These are phyloP conservation scores for Tortrix viridana DNA, from an alignment of 2,888 invertebrate genomes.

Conservation along the genomic window DNA sequence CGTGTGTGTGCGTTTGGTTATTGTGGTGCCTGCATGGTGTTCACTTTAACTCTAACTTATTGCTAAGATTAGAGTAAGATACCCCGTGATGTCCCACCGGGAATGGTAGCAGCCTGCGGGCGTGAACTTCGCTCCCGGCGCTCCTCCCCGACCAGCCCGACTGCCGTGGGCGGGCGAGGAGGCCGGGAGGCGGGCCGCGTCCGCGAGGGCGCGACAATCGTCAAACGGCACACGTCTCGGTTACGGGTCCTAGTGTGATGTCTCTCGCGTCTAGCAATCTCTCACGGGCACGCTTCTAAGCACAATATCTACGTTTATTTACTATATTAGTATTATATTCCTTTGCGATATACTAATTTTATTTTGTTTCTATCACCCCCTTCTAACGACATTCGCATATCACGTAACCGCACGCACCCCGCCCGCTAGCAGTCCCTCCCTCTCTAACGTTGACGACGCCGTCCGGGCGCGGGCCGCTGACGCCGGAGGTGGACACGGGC, in stretches of 20 bases:
- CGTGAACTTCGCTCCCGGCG: constrained; percentile 47
- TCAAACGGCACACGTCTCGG: constrained; percentile 51
- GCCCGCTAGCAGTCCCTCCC: constrained; percentile 46
- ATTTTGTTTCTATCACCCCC: constrained; percentile 61
- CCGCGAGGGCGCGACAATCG: constrained; percentile 53
- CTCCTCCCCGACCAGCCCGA: constrained; percentile 58
- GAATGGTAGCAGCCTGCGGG: constrained; percentile 41
- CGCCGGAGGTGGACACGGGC: constrained; percentile 67
- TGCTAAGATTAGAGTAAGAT: constrained; percentile 30
- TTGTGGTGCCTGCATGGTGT: constrained; percentile 65
- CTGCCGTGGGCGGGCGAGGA: constrained; percentile 61
- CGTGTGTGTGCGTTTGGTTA: constrained; percentile 66
- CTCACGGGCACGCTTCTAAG: constrained; percentile 60
- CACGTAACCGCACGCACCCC: constrained; percentile 58
- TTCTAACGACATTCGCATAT: constrained; percentile 60
- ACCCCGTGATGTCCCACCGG: constrained; percentile 20
- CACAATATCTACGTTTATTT: constrained; percentile 52
- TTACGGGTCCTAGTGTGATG: constrained; percentile 49
- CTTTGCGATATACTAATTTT: constrained; percentile 54
- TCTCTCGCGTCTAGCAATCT: constrained; percentile 50
- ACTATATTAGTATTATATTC: constrained; percentile 51
- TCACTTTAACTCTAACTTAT: constrained; percentile 45
- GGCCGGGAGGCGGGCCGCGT: constrained; percentile 49
- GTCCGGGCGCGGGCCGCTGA: constrained; percentile 47
- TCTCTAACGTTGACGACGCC: constrained; percentile 53